phyloP scores from a whole-genome alignment of 1,140 invertebrate genomes.

The Lepidostoma basale region DNA sequence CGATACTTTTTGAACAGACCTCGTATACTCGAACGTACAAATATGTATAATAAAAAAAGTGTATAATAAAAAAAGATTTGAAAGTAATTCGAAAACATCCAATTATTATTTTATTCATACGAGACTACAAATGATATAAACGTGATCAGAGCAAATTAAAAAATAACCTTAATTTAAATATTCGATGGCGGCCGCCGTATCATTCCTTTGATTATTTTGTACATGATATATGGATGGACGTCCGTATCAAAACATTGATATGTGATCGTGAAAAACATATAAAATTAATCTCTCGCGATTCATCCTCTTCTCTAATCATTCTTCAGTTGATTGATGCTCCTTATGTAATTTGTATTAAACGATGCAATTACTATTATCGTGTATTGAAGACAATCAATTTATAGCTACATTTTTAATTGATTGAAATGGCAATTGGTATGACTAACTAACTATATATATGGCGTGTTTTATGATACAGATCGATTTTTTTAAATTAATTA shows the following conservation, averaged over 20 bases:
- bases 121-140: background rate
- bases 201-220: slow-evolving; percentile 11
- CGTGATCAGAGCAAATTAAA: background rate
- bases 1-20: too few relatives aligned
- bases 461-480: too few relatives aligned
- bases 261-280: slow-evolving; percentile 6
- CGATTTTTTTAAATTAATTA: too few relatives aligned
- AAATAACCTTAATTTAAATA: background rate
- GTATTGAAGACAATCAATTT: too few relatives aligned
- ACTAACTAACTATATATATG: too few relatives aligned
- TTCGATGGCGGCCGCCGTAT: background rate
- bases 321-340: background rate
- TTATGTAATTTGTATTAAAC: background rate
- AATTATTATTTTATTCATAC: background rate
- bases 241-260: slow-evolving; percentile 17
- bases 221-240: slow-evolving; percentile 6
- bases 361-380: too few relatives aligned
- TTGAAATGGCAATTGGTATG: too few relatives aligned
- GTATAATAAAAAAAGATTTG: background rate
- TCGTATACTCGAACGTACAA: too few relatives aligned
- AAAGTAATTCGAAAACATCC: background rate
- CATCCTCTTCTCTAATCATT: background rate
- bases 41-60: too few relatives aligned
- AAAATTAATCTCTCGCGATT: background rate
- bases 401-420: too few relatives aligned